Evolutionary conservation across 2,888 invertebrate genomes (phyloP), one percentile per base, ranked within the genome.

Genomic region (Junonia oenone): DNA sequence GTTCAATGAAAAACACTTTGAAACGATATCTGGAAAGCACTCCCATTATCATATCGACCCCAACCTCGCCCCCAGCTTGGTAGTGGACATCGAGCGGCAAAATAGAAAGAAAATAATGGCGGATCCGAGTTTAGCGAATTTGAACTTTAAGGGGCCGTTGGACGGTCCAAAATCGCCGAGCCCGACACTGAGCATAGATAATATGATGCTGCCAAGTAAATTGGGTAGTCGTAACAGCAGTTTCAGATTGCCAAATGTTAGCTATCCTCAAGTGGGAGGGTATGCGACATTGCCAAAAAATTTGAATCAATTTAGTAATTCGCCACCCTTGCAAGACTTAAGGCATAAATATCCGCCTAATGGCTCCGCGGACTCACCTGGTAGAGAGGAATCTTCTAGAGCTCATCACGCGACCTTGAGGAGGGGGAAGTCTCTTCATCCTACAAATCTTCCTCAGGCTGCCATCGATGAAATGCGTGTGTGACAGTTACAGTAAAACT

Each of bases 391-490:
- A 54, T 73, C 63, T 4, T 55, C 69, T 43, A 72, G 77, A 55
- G 75, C 73, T 31, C 83, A 86, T 47, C 91, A 91, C 64, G 87
- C 84, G 45, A 88, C 81, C 55, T 75, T 90, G 6, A 79, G 88
- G 33, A 75, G 87, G 62, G 85, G 86, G 13, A 89, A 84, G 58
- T 64, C 82, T 74, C 89, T 81, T 56, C 91, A 92, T 58, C 88
- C 90, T 58, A 91, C 93, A 73, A 91, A 91, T 77, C 93, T 95
- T 79, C 95, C 95, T 49, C 95, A 95, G 78, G 96, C 96, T 65
- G 95, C 95, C 61, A 96, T 96, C 87, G 95, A 95, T 81, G 96
- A 96, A 90, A 96, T 96, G 96, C 92, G 96, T 84, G 96, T 96
- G 93, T 96, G 96, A 96, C 95, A 79, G 68, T 79, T 76, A 78